Evolutionary conservation across 2,888 invertebrate species (phyloP).

Genomic region (Sycophila texana): DNA sequence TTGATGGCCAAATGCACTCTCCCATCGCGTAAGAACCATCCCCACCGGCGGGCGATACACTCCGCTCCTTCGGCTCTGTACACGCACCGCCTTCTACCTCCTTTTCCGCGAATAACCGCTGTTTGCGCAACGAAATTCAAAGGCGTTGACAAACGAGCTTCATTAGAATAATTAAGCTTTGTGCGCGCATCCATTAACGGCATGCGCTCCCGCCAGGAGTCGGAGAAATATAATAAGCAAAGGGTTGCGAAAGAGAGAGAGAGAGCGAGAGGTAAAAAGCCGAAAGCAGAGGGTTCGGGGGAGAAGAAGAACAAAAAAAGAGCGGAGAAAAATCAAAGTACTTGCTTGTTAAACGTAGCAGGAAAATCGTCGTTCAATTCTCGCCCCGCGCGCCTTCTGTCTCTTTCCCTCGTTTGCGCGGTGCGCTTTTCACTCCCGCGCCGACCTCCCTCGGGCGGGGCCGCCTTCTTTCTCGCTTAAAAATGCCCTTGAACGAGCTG

Average conservation of each 20-base stretch:
- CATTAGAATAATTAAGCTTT: conserved; percentile 52
- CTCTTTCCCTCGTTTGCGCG: not conserved
- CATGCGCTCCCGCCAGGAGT: conserved; percentile 7
- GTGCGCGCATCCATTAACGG: conserved; percentile 42
- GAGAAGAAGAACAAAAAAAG: conserved; percentile 24
- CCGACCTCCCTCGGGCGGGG: conserved; percentile 13
- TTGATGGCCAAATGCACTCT: conserved; percentile 76
- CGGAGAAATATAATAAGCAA: conserved; percentile 42
- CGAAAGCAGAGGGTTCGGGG: not conserved
- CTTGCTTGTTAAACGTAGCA: conserved; percentile 69
- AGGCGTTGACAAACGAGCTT: conserved; percentile 41
- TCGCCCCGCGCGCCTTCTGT: not conserved
- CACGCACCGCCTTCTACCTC: not conserved
- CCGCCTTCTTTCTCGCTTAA: conserved; percentile 35
- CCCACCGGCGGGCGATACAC: too few species aligned
- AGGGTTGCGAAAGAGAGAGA: conserved; percentile 22
- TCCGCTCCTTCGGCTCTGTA: not conserved
- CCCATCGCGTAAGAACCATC: conserved; percentile 51
- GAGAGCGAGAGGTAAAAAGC: conserved; percentile 16
- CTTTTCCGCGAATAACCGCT: too few species aligned
- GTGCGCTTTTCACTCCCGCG: not conserved
- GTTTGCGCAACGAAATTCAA: conserved; percentile 23
- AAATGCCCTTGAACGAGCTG: conserved; percentile 45
- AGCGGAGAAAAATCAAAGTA: conserved; percentile 56
- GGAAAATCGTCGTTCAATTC: conserved; percentile 70